Evolutionary conservation across 1,140 invertebrate genomes (phyloP).

Genomic region (Aleiodes sp.): DNA sequence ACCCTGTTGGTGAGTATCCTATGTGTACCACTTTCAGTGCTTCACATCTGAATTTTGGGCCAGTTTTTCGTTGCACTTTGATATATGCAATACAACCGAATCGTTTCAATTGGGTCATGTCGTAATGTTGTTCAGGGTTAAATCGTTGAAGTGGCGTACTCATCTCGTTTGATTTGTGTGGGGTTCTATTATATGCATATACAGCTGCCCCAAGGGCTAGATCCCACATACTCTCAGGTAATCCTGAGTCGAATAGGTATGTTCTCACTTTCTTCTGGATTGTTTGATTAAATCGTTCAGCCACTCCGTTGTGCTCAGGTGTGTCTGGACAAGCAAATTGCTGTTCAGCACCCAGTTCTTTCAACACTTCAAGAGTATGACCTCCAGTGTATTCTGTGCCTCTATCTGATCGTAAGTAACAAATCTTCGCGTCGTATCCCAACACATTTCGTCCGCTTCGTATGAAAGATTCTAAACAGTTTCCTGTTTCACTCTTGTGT

Average conservation of each 20-base stretch:
- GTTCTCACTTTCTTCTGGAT: neutral
- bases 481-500: slow-evolving; percentile 32
- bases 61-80: neutral
- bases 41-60: neutral
- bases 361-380: neutral
- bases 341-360: neutral
- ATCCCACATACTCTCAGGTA: neutral
- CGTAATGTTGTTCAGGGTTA: neutral
- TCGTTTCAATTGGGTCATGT: slow-evolving; percentile 26
- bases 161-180: neutral
- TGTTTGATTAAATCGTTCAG: neutral
- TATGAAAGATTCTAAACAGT: slow-evolving; percentile 30
- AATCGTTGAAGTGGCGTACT: neutral
- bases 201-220: neutral
- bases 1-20: too few species aligned
- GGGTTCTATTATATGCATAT: neutral
- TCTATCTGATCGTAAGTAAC: neutral
- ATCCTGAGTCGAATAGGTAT: neutral
- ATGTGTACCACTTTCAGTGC: neutral
- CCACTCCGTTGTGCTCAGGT: neutral
- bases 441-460: slow-evolving; percentile 31
- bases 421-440: slow-evolving; percentile 32
- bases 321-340: neutral
- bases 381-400: neutral
- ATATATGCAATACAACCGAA: too few species aligned